Evolutionary conservation across 2,113 vertebrate genomes (phyloP), one percentile per base, ranked within the genome.

Genomic region (Seriola aureovittata): DNA sequence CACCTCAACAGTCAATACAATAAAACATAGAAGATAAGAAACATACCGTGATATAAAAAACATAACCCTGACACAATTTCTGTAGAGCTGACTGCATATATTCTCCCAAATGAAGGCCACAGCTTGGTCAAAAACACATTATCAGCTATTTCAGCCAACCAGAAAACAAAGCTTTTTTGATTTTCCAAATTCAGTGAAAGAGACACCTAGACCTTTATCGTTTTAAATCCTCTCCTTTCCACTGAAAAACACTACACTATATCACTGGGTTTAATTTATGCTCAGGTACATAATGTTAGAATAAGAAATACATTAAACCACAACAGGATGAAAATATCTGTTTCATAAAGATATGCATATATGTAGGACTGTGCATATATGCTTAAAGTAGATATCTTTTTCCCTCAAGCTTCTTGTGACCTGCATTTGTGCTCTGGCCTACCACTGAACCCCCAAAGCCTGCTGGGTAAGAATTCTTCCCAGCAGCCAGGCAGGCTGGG

Each of bases 351-450:
- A 70, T 79, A 54, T 78, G 64, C 57, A 76, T 59, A 42, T 19
- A 84, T 79, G 59, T 67, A 48, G 6, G 32, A 75, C 34, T 65
- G 13, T 63, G 42, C 54, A 65, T 80, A 63, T 67, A 82, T 67
- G 44, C 50, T 59, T 19, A 77, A 81, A 58, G 60, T 36, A 67
- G 71, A 88, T 83, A 69, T 75, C 8, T 1, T 84, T 80, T 69
- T 54, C 76, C 82, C 79, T 84, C 67, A 34, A 91, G 92, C 82
- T 66, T 11, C 62, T 55, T 25, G 13, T 90, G 90, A 93, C 88
- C 91, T 62, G 85, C 23, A 50, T 82, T 87, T 92, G 80, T 81
- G 74, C 89, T 78, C 34, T 92, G 89, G 80, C 89, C 92, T 80
- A 48, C 44, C 4, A 10, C 1, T 93, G 91, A 94, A 93, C 92